Evolutionary conservation across 1,140 invertebrate species (phyloP).

Genomic region (Trichomalopsis sarcophagae): DNA sequence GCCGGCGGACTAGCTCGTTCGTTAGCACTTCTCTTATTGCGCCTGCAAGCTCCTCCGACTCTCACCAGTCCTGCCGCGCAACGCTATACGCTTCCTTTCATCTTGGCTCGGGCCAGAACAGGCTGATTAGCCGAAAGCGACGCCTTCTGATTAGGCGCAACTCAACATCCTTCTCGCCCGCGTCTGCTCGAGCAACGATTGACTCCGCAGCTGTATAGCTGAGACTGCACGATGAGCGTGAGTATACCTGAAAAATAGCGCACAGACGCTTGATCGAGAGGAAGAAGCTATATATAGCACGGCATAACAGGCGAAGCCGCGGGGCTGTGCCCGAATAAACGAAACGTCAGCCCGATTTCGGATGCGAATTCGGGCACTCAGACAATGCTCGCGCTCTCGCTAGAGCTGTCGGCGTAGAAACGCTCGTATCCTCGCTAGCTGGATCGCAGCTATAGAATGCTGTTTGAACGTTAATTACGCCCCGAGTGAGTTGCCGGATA

Average conservation of each 20-base stretch:
- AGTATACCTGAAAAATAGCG: neutral
- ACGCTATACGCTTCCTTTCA: neutral
- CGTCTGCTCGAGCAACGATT: neutral
- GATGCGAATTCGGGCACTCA: neutral
- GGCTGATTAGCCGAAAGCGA: slow-evolving; percentile 10
- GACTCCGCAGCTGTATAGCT: neutral
- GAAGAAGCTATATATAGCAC: too few species aligned
- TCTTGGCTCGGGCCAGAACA: neutral
- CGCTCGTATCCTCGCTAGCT: too few species aligned
- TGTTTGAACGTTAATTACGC: slow-evolving; percentile 6
- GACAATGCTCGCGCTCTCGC: neutral
- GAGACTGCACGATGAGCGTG: neutral
- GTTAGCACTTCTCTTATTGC: neutral
- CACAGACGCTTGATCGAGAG: neutral
- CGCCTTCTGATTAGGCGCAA: neutral
- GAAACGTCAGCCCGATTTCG: neutral
- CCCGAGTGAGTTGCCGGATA: neutral
- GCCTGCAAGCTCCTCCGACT: neutral
- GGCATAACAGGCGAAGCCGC: neutral
- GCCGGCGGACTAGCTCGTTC: neutral
- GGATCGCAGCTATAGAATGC: too few species aligned
- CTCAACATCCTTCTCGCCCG: neutral
- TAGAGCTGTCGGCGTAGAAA: too few species aligned
- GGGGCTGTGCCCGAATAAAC: neutral
- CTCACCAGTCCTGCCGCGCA: neutral